These are phyloP conservation scores for Drosophila cognata DNA, from an alignment of 2,888 invertebrate species.

Conservation along the genomic window DNA sequence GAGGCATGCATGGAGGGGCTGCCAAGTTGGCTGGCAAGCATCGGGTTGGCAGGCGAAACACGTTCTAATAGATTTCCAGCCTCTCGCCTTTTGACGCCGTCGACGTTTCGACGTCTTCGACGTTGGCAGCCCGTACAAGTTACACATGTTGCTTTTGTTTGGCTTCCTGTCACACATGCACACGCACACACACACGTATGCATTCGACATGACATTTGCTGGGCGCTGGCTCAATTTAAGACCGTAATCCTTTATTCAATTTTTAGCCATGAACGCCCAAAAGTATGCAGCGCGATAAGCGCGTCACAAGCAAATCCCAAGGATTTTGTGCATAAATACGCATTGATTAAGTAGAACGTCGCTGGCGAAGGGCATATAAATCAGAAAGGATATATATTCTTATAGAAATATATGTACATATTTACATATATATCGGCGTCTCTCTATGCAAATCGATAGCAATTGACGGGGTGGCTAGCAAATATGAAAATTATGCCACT, in stretches of 20 bases:
- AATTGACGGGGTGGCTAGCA: slow-evolving; percentile 58
- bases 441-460: slow-evolving; percentile 66
- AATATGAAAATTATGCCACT: slow-evolving; percentile 77
- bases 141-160: slow-evolving; percentile 83
- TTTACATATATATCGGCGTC: slow-evolving; percentile 10
- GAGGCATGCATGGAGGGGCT: slow-evolving; percentile 33
- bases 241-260: slow-evolving; percentile 82
- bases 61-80: slow-evolving; percentile 81
- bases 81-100: slow-evolving; percentile 72
- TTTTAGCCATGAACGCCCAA: slow-evolving; percentile 69
- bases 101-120: slow-evolving; percentile 13
- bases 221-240: slow-evolving; percentile 66
- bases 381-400: slow-evolving; percentile 30
- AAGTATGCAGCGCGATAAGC: slow-evolving; percentile 74
- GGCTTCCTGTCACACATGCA: slow-evolving; percentile 76
- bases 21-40: slow-evolving; percentile 27
- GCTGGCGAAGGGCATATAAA: slow-evolving; percentile 45
- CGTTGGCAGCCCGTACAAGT: slow-evolving; percentile 68
- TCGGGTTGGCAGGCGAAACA: slow-evolving; percentile 76
- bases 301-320: slow-evolving; percentile 64
- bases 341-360: slow-evolving; percentile 71
- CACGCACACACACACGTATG: slow-evolving; percentile 28
- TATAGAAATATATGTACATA: slow-evolving; percentile 1
- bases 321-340: slow-evolving; percentile 69
- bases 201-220: slow-evolving; percentile 72